Evolutionary conservation across 2,888 invertebrate genomes (phyloP), one percentile per base, ranked within the genome.

Genomic region (Cistogaster globosa): DNA sequence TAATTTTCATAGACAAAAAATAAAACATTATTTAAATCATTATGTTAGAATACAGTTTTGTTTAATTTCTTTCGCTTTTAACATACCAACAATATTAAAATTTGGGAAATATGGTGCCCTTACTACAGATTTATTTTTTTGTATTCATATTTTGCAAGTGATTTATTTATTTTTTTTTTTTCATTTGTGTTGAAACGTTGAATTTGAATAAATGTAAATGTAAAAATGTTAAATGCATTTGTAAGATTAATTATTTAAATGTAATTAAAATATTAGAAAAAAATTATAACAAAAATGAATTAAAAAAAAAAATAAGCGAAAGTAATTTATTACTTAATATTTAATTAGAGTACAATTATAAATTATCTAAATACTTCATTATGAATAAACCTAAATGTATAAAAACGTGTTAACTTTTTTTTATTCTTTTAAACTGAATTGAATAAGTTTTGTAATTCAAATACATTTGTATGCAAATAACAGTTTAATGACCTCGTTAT

Each of bases 21-120:
- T 42, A 42, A 12, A 1, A 42, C 1, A 32, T 32, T 32, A 32
- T 42, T 42, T 12, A 42, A 7, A 11, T 42, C 12, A 42, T 1
- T 42, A 7, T 42, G 12, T 12, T 12, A 42, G 8, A 12, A 42
- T 42, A 12, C 11, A 42, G 1, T 32, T 32, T 3, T 32, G 2
- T 32, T 32, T 32, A 5, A 32, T 32, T 32, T 26, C 26, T 26
- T 32, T 22, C 53, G 53, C 32, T 65, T 38, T 69, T 18, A 71
- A 94, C 94, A 93, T 94, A 94, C 94, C 94, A 93, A 94, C 93
- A 92, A 93, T 93, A 93, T 94, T 94, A 90, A 94, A 94, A 93
- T 93, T 94, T 93, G 94, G 94, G 93, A 94, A 94, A 93, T 94
- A 93, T 93, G 94, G 94, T 93, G 94, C 94, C 93, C 94, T 94